phyloP scores from a whole-genome alignment of 2,888 invertebrate species.

The Pelosia muscerda region DNA sequence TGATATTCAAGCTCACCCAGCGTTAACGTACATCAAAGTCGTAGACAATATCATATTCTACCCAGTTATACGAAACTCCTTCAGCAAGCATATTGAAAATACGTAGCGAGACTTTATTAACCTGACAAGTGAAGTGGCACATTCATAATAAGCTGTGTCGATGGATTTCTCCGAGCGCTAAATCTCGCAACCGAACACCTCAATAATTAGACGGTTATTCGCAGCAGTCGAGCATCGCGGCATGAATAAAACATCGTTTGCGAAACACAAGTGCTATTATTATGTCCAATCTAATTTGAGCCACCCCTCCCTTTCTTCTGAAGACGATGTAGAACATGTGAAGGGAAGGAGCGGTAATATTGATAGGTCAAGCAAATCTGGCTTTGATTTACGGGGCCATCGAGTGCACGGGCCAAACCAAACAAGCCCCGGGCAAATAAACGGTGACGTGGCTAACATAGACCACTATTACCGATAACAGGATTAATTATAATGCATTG shows the following conservation, averaged over 20 bases:
- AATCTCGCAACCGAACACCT: conserved; percentile 75
- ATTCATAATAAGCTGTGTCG: conserved; percentile 57
- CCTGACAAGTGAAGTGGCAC: conserved; percentile 67
- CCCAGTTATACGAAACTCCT: conserved; percentile 37
- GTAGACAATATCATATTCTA: conserved; percentile 55
- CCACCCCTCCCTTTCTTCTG: conserved; percentile 42
- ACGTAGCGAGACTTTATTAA: conserved; percentile 58
- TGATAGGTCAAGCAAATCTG: conserved; percentile 53
- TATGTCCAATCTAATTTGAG: conserved; percentile 57
- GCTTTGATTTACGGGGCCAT: conserved; percentile 59
- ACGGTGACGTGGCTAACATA: conserved; percentile 71
- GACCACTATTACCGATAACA: conserved; percentile 66
- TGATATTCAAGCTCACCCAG: conserved; percentile 13
- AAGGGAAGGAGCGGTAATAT: conserved; percentile 33
- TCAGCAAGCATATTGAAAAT: conserved; percentile 48
- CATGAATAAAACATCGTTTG: conserved; percentile 84
- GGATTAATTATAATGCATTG: conserved; percentile 72
- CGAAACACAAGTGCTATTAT: conserved; percentile 73
- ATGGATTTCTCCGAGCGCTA: conserved; percentile 54
- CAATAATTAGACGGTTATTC: conserved; percentile 82
- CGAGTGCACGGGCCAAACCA: conserved; percentile 66
- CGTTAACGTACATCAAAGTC: conserved; percentile 37
- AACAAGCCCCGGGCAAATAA: conserved; percentile 67
- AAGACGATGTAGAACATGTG: conserved; percentile 23
- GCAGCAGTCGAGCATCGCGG: conserved; percentile 72